Evolutionary conservation across 2,797 vertebrate species (phyloP), one percentile per base, ranked within the genome.

Genomic region (Rousettus madagascariensis): DNA sequence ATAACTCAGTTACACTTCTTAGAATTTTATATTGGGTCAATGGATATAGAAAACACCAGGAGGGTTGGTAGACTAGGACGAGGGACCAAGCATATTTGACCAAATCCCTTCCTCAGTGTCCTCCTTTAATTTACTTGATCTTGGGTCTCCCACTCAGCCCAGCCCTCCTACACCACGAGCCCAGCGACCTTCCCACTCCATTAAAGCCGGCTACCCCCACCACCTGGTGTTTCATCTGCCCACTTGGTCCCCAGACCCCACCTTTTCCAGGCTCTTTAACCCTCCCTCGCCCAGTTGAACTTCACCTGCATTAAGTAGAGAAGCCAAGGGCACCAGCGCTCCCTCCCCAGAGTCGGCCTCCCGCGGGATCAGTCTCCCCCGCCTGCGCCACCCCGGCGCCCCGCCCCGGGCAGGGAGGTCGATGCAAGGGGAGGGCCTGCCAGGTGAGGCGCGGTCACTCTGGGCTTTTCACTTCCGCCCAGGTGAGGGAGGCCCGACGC

Each of bases 381-480:
- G 38, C 38, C 63, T 19, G 36, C 87, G 51, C 94, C 66, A n/a
- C 95, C 86, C 93, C 83, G 72, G 86, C 77, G 90, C 95, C 86
- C 91, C 94, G 92, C 92, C 94, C 92, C 22, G 8, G 86, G 24
- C 69, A 15, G 93, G 93, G 83, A 75, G 82, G 75, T 55, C 63
- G 33, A 41, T 8, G 79, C 10, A 24, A 38, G 87, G 94, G 94
- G 59, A 77, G 91, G 94, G 84, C 68, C 90, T 86, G 86, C 95
- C 95, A 97, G 96, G 96, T 97, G 96, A 95, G 95, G 95, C 92
- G 51, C 86, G 75, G 72, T 41, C 71, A 55, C 69, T 69, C 72
- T 0, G 22, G 63, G 91, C 94, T 83, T 95, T 96, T 80, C 97
- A 97, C 97, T 98, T 98, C 98, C 98, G 98, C 97, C 98, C 98